Conservation (phyloP, 2,888 invertebrate genomes). For the Thereva nobilitata region DNA sequence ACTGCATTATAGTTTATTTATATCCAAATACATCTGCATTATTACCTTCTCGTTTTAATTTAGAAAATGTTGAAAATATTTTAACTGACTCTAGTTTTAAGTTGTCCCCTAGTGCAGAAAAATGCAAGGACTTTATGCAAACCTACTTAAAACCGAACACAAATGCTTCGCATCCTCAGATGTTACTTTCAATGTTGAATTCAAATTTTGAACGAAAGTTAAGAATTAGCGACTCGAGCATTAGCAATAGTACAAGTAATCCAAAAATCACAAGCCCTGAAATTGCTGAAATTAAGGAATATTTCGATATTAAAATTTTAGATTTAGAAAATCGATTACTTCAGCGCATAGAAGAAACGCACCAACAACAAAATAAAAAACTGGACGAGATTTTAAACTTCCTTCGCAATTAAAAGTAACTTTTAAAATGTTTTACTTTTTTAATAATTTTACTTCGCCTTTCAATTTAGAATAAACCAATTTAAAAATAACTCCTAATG, state of each 20-base stretch:
- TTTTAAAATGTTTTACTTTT: neutral
- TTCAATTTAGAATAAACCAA: neutral
- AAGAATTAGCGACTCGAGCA: neutral
- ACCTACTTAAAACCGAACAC: conserved; percentile 21
- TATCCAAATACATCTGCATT: no score
- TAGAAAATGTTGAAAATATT: conserved; percentile 51
- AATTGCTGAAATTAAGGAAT: conserved; percentile 42
- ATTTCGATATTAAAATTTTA: conserved; percentile 48
- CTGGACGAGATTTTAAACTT: conserved; percentile 50
- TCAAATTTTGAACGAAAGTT: conserved; percentile 7
- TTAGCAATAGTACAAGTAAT: neutral
- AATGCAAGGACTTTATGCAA: conserved; percentile 48
- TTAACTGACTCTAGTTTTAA: conserved; percentile 46
- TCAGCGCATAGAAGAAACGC: conserved; percentile 47
- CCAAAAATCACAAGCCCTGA: neutral
- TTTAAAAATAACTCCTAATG: neutral
- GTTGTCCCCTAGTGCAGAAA: conserved; percentile 47
- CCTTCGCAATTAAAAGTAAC: conserved; percentile 1
- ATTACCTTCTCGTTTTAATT: conserved; percentile 46
- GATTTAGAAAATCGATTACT: conserved; percentile 47
- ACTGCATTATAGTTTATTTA: conserved; percentile 51
- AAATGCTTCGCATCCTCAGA: conserved; percentile 7
- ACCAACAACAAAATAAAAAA: conserved; percentile 49
- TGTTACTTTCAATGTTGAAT: conserved; percentile 30
- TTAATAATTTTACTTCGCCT: neutral